Conservation (phyloP, 2,888 invertebrate species). For the Leptinotarsa juncta region DNA sequence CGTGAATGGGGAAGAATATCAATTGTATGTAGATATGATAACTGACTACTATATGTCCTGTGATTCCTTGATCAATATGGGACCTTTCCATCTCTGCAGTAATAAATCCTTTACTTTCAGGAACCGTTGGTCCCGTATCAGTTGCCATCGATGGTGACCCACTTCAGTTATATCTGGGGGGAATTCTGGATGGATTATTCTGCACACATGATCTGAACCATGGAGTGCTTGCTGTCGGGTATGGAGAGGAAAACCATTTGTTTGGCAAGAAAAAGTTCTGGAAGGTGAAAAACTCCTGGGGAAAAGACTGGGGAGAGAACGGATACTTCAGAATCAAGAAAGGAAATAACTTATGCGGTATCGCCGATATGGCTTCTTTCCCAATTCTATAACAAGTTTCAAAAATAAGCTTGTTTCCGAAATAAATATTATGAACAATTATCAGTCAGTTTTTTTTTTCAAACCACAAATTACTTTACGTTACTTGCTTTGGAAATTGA, state of each 20-base stretch:
- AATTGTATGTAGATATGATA: too few species aligned
- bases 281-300: slow-evolving; percentile 36
- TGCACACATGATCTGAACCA: slow-evolving; percentile 13
- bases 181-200: slow-evolving; percentile 8
- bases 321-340: slow-evolving; percentile 28
- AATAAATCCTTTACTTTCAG: slow-evolving; percentile 20
- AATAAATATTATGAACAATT: too few species aligned
- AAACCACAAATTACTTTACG: too few species aligned
- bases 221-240: slow-evolving; percentile 28
- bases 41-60: too few species aligned
- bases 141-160: slow-evolving; percentile 27
- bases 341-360: slow-evolving; percentile 12
- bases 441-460: too few species aligned
- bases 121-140: slow-evolving; percentile 32
- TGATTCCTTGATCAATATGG: too few species aligned
- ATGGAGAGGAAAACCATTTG: background rate
- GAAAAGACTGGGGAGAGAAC: slow-evolving; percentile 15
- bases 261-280: slow-evolving; percentile 6
- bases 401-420: too few species aligned
- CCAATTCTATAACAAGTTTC: slow-evolving; percentile 4
- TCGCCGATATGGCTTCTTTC: slow-evolving; percentile 5
- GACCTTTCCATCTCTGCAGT: too few species aligned
- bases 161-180: slow-evolving; percentile 22
- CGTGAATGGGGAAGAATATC: too few species aligned
- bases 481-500: too few species aligned